Conservation (phyloP, 2,888 invertebrate species). For the Tachina grossa region DNA sequence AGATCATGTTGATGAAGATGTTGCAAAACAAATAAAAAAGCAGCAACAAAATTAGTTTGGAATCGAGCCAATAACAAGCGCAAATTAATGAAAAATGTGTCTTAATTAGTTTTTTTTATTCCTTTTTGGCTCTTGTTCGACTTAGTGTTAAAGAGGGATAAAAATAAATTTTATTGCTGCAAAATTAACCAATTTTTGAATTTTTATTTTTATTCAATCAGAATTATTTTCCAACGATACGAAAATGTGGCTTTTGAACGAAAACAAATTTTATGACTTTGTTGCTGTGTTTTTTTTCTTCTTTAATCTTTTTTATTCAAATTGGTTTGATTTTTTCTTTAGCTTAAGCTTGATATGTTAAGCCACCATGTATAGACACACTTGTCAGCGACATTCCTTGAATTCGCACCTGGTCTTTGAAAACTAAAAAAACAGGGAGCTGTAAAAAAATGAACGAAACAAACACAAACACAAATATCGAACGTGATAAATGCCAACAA, state of each 20-base stretch:
- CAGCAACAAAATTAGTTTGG: conserved; percentile 40
- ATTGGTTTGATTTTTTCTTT: conserved; percentile 41
- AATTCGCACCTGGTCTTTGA: conserved; percentile 70
- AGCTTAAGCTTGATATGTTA: conserved; percentile 54
- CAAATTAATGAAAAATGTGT: conserved; percentile 55
- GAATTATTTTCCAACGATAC: conserved; percentile 27
- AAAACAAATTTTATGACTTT: conserved; percentile 42
- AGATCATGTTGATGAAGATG: conserved; percentile 12
- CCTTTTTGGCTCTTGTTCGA: background rate
- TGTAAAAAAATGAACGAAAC: conserved; percentile 26
- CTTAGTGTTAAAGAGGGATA: conserved; percentile 25
- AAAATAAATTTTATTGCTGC: conserved; percentile 23
- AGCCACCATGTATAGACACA: conserved; percentile 70
- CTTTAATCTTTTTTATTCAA: conserved; percentile 13
- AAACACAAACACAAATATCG: conserved; percentile 47
- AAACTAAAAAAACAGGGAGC: conserved; percentile 48
- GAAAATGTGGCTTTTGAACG: conserved; percentile 23
- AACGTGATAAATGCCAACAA: conserved; percentile 69
- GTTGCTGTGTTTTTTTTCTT: conserved; percentile 6
- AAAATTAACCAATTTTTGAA: conserved; percentile 30
- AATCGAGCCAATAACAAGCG: conserved; percentile 43
- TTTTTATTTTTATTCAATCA: conserved; percentile 24
- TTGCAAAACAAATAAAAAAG: conserved; percentile 31
- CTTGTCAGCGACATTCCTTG: conserved; percentile 70
- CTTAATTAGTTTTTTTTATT: conserved; percentile 9